Conservation (phyloP, 2,888 invertebrate genomes). For the Timandra comae region DNA sequence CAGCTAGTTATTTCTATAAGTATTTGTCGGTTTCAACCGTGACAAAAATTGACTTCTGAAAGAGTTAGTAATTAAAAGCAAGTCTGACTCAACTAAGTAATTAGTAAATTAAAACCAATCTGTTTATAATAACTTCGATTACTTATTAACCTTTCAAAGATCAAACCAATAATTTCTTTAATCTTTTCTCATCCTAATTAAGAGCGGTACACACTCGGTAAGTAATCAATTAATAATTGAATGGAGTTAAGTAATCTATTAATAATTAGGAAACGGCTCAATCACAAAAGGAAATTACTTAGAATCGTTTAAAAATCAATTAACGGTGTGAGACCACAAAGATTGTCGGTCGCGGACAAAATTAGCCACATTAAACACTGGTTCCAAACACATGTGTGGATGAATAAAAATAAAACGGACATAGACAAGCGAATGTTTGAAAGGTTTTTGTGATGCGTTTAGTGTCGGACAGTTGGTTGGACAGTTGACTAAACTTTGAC, state of each 20-base stretch:
- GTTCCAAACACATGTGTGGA: constrained; percentile 45
- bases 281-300: constrained; percentile 44
- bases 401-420: constrained; percentile 62
- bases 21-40: no score
- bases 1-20: no score
- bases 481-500: no score
- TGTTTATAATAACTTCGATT: no score
- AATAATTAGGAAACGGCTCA: constrained; percentile 35
- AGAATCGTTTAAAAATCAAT: constrained; percentile 62
- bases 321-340: constrained; percentile 43
- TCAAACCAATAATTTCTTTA: no score
- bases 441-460: constrained; percentile 24
- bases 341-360: constrained; percentile 41
- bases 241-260: not conserved
- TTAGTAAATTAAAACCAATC: no score
- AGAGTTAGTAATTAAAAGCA: no score
- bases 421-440: constrained; percentile 49
- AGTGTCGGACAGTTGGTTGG: constrained; percentile 10
- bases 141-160: no score
- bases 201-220: not conserved
- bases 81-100: no score
- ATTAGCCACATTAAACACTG: constrained; percentile 27
- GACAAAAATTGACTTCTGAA: no score
- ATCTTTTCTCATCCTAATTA: constrained; percentile 3
- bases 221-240: no score